Evolutionary conservation across 37 sponge, comb jelly and placozoan species (phyloP), one percentile per base, ranked within the genome.

Genomic region (Oopsacas minuta): DNA sequence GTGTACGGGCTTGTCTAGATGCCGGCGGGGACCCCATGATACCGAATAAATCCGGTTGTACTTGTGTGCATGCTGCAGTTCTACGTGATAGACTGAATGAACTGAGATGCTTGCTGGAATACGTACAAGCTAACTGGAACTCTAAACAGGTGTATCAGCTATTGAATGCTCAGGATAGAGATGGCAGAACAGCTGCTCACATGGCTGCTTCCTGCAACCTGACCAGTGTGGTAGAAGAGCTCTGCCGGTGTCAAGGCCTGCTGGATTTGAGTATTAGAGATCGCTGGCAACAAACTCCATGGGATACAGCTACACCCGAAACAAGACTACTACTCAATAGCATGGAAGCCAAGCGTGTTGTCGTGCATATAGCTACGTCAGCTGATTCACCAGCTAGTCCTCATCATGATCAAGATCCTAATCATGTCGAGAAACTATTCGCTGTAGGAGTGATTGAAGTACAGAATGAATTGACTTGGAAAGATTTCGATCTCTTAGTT

Each of bases 401-500:
- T 3, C 28, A n/a, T 3, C 51, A 46, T 17, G 30, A 10, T 25
- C 32, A 34, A 10, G 75, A n/a, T 10, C 32, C 28, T 5, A 34
- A 3, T 3, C 5, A 10, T 25, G 28, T 20, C 1, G 75, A 61
- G 75, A n/a, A 10, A 34, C 75, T 25, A 3, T 61, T 81, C n/a
- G 85, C 82, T 25, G 37, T 89, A 0, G 87, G 87, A 0, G 37
- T 37, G n/a, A 36, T 86, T 1, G 32, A 81, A 36, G 52, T 89
- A 3, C 39, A 86, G 38, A 52, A 39, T 30, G 85, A 89, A 37
- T 82, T 86, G 53, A 86, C 49, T 32, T 86, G 87, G 87, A 17
- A 52, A 0, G 87, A 86, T 42, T 28, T 86, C 23, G 90, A 89
- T 37, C 83, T 84, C 22, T 82, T 86, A 28, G 87, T 86, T n/a